phyloP scores from a whole-genome alignment of 53 echinoderm and acorn worm genomes.

The Holothuria leucospilota region DNA sequence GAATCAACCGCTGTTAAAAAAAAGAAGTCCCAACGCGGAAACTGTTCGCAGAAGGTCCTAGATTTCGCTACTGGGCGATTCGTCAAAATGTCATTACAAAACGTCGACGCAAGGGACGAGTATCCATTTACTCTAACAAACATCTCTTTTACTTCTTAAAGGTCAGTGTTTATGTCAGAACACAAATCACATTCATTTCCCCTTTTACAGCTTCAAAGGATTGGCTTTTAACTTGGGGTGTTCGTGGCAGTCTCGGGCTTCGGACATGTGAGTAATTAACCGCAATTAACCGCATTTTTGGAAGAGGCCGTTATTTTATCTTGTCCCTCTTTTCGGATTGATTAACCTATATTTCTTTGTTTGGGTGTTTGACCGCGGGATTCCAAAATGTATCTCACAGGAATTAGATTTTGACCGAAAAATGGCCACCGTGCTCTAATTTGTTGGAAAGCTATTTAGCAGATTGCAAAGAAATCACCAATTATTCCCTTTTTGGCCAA shows the following conservation, averaged over 20 bases:
- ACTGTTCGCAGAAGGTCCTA: too few species aligned
- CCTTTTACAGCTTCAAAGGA: background rate
- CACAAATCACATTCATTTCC: conserved; percentile 2
- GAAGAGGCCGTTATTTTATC: conserved; percentile 29
- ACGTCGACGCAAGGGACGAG: too few species aligned
- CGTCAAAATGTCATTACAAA: too few species aligned
- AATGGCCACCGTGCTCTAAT: conserved; percentile 38
- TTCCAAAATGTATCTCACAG: conserved; percentile 26
- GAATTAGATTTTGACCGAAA: conserved; percentile 44
- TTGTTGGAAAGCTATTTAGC: conserved; percentile 39
- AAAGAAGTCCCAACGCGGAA: too few species aligned
- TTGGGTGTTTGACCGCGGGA: conserved; percentile 36
- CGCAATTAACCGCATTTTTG: conserved; percentile 33
- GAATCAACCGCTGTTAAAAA: too few species aligned
- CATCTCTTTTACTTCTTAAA: too few species aligned
- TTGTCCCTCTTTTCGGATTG: conserved; percentile 35
- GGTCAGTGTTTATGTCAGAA: too few species aligned
- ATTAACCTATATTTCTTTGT: conserved; percentile 48
- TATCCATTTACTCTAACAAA: too few species aligned
- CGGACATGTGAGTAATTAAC: conserved; percentile 43
- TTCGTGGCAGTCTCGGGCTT: conserved; percentile 18
- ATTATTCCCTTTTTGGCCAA: background rate
- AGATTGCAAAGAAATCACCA: conserved; percentile 33
- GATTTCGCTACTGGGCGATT: too few species aligned
- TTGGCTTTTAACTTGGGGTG: conserved; percentile 35